Evolutionary conservation across 2,113 vertebrate genomes (phyloP), one percentile per base, ranked within the genome.

Genomic region (Corythornis cristatus): DNA sequence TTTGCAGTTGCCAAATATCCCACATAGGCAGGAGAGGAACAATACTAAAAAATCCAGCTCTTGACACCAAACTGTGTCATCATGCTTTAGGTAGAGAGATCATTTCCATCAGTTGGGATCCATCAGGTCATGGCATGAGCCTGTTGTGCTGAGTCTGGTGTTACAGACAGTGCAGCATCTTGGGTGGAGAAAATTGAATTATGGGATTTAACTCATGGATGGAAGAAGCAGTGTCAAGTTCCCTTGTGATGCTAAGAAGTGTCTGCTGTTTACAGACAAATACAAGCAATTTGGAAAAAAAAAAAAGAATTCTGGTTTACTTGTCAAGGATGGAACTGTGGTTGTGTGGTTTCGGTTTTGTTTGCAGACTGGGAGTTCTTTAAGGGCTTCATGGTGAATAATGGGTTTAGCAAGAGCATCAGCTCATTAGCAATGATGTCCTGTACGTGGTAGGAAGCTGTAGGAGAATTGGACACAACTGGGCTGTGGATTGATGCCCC

Each of bases 121-220:
- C 12, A 5, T 4, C 65, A 45, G 67, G 29, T 62, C 70, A 12
- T 0, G 1, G 42, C 0, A 37, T 37, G 12, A n/a, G 42, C 20
- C 22, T 5, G 4, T 8, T 0, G 0, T 54, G 37, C 48, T 6
- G 4, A 10, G 28, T 12, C 50, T 16, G 46, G 5, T 26, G 35
- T 46, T 28, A 13, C 4, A 43, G 71, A 23, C 20, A 6, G 62
- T 21, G 42, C 50, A 17, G 7, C 9, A 5, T 35, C 23, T 67
- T 14, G 33, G 37, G 61, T 35, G 56, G 37, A 25, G n/a, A 46
- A 58, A 51, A 10, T 9, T 35, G 57, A 15, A 35, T 86, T 68
- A 53, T 8, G 46, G 72, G 46, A 10, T 56, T 28, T 10, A 25
- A 43, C 8, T 67, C 33, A 2, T 0, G 8, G 60, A 15, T 12